Percentiles rank a stretch among this genome's conserved stretches.
Evolutionary conservation across 2,888 invertebrate genomes (phyloP).

Genomic region (Amblyteles armatorius): DNA sequence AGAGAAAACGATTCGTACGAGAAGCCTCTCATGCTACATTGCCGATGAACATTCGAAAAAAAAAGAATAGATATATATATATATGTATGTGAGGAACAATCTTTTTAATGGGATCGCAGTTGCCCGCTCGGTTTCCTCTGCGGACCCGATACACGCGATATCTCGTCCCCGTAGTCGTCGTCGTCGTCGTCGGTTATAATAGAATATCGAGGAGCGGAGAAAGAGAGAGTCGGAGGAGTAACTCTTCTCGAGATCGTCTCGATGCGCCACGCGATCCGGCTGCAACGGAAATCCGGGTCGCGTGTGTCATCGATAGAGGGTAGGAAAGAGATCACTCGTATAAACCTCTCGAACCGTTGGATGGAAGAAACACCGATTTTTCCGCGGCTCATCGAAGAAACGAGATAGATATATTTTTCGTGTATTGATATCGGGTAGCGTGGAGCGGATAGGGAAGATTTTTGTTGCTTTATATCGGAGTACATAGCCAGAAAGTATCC

Average conservation of each 20-base stretch:
- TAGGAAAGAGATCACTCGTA: constrained; percentile 28
- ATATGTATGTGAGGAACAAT: constrained; percentile 21
- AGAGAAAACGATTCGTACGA: not conserved
- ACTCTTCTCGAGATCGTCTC: constrained; percentile 28
- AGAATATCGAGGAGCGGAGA: constrained; percentile 14
- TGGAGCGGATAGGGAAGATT: not conserved
- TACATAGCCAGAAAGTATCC: not conserved
- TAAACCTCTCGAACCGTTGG: constrained; percentile 16
- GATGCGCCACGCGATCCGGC: constrained; percentile 1
- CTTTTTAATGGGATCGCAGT: constrained; percentile 52
- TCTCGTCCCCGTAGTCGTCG: constrained; percentile 2
- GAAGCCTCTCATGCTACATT: not conserved
- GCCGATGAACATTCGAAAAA: constrained; percentile 3
- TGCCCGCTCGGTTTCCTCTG: constrained; percentile 42
- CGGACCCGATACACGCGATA: constrained; percentile 48
- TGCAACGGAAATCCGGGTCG: constrained; percentile 58
- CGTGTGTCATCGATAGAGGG: constrained; percentile 45
- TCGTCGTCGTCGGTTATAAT: constrained; percentile 30
- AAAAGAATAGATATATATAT: not conserved
- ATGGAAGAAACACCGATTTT: constrained; percentile 28
- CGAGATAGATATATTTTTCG: constrained; percentile 18
- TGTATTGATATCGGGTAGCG: not conserved
- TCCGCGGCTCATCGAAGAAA: constrained; percentile 42
- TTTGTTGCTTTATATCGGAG: not conserved
- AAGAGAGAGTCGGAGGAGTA: not conserved